A percentile compares a stretch with the other conserved stretches of the same genome.
phyloP scores from a whole-genome alignment of 2,888 invertebrate genomes.

The Cecidostiba fungosa region DNA sequence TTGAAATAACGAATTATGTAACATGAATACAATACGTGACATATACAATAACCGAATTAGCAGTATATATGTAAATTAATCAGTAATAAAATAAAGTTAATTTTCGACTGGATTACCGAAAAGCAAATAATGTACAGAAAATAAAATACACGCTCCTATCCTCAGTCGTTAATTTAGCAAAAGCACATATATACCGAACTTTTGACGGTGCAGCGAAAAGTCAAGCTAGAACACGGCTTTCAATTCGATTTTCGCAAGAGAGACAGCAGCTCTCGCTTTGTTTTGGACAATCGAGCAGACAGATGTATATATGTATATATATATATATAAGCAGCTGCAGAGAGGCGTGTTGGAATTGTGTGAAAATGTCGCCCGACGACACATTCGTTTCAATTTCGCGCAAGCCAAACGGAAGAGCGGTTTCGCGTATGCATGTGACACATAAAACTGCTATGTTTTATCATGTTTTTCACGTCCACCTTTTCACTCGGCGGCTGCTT shows the following conservation, averaged over 20 bases:
- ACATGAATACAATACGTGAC: too few species aligned
- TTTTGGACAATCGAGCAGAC: slow-evolving; percentile 45
- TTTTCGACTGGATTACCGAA: not conserved
- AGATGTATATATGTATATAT: too few species aligned
- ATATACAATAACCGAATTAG: too few species aligned
- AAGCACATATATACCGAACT: too few species aligned
- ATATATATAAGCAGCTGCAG: too few species aligned
- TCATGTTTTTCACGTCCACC: slow-evolving; percentile 58
- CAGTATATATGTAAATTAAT: too few species aligned
- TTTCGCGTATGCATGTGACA: slow-evolving; percentile 48
- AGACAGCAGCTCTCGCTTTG: not conserved
- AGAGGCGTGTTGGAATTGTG: slow-evolving; percentile 40
- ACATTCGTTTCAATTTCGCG: slow-evolving; percentile 59
- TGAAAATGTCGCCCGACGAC: slow-evolving; percentile 45
- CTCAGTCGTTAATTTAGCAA: not conserved
- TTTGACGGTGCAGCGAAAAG: not conserved
- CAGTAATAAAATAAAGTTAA: too few species aligned
- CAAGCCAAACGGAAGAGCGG: slow-evolving; percentile 57
- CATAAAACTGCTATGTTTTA: slow-evolving; percentile 57
- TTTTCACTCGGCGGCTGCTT: slow-evolving; percentile 24
- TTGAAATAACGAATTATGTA: too few species aligned
- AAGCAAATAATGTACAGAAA: too few species aligned
- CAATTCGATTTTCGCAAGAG: slow-evolving; percentile 44
- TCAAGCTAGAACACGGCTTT: slow-evolving; percentile 14
- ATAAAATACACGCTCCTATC: too few species aligned